Evolutionary conservation across 1,140 invertebrate genomes (phyloP).

Genomic region (Penaeus indicus): DNA sequence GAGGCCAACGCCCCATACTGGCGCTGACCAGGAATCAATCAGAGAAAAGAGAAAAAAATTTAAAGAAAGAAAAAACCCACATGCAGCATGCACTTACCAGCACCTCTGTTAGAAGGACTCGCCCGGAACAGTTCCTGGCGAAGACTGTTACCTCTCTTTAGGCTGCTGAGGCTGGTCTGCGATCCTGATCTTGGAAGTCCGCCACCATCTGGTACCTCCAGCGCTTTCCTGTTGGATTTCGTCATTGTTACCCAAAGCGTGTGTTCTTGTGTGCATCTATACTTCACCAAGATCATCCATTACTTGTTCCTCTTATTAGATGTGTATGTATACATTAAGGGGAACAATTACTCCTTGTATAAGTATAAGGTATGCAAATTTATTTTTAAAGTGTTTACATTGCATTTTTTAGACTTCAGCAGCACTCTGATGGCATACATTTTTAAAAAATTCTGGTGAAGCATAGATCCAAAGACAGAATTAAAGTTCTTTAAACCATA

Average conservation of each 20-base stretch:
- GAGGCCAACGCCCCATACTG: neutral
- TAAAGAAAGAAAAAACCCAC: constrained; percentile 36
- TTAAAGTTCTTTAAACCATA: too few relatives aligned
- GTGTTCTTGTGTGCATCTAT: too few relatives aligned
- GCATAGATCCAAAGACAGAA: too few relatives aligned
- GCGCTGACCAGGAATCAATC: neutral
- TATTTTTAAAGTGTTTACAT: too few relatives aligned
- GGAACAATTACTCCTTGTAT: too few relatives aligned
- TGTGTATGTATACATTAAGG: too few relatives aligned
- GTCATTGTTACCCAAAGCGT: neutral
- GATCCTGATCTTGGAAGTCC: constrained; percentile 62
- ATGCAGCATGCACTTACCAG: constrained; percentile 66
- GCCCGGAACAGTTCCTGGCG: constrained; percentile 64
- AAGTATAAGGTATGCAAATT: too few relatives aligned
- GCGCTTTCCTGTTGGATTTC: constrained; percentile 49
- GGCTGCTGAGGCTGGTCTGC: constrained; percentile 66
- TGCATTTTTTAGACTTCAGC: too few relatives aligned
- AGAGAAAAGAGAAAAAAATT: neutral
- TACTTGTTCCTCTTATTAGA: too few relatives aligned
- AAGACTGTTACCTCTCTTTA: constrained; percentile 67
- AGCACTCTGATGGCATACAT: too few relatives aligned
- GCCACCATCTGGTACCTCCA: constrained; percentile 41
- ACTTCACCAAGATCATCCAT: too few relatives aligned
- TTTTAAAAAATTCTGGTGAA: too few relatives aligned
- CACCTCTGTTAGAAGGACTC: constrained; percentile 55